These are phyloP conservation scores for Saxidomus purpurata DNA, from an alignment of 1,140 invertebrate species.

Conservation along the genomic window DNA sequence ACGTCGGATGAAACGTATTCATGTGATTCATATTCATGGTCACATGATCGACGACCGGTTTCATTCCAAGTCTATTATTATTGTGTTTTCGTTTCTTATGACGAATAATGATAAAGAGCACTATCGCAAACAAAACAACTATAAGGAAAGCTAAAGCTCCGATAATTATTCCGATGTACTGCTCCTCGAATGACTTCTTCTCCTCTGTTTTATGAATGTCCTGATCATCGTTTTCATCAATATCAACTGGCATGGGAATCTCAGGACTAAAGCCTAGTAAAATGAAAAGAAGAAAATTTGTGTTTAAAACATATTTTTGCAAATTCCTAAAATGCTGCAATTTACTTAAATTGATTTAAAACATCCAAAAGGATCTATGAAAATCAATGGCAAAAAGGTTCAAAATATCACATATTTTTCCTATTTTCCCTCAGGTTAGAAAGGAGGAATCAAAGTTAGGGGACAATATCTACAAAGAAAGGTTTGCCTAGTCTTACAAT, in stretches of 20 bases:
- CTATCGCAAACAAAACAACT: conserved; percentile 90
- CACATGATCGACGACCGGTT: conserved; percentile 72
- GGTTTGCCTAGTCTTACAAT: no score
- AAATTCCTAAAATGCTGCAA: no score
- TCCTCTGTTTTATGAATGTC: conserved; percentile 52
- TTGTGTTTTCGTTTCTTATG: conserved; percentile 91
- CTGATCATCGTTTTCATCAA: not conserved
- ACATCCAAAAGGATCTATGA: no score
- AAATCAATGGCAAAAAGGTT: no score
- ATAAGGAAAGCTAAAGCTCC: conserved; percentile 91
- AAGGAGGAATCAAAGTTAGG: no score
- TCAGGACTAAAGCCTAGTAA: not conserved
- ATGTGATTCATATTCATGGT: conserved; percentile 74
- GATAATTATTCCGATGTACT: conserved; percentile 92
- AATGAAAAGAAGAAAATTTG: not conserved
- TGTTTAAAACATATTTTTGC: no score
- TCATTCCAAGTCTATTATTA: conserved; percentile 88
- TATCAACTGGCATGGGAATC: not conserved
- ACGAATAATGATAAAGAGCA: conserved; percentile 91
- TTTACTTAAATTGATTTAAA: no score
- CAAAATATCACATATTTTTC: no score
- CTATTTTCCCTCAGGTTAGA: no score
- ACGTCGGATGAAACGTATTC: conserved; percentile 36
- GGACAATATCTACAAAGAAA: no score
- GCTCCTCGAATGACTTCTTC: conserved; percentile 87